Evolutionary conservation across 2,113 vertebrate genomes (phyloP).

Genomic region (Silurus asotus): DNA sequence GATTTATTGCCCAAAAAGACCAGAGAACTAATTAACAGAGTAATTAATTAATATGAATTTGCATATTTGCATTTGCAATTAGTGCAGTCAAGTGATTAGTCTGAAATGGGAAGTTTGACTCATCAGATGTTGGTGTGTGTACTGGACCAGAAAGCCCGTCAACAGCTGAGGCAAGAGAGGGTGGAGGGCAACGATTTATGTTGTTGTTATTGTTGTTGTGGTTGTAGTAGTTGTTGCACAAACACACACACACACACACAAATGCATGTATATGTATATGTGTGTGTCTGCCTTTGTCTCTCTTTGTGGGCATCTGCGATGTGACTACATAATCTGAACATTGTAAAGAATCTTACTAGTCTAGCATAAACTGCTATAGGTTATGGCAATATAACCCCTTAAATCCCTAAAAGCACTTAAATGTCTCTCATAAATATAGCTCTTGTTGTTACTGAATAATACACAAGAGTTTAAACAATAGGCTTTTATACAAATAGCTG

Average conservation of each 20-base stretch:
- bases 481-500: background rate
- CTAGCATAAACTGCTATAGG: constrained; percentile 1
- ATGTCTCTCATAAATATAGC: background rate
- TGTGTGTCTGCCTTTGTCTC: constrained; percentile 28
- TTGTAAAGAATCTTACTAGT: constrained; percentile 25
- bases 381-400: background rate
- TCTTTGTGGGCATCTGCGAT: constrained; percentile 19
- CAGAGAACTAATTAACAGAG: constrained; percentile 99
- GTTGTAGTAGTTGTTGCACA: background rate
- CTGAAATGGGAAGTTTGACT: constrained; percentile 99
- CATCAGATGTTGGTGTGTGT: constrained; percentile 91
- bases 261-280: constrained; percentile 39
- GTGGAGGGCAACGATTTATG: constrained; percentile 61
- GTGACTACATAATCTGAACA: background rate
- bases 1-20: constrained; percentile 99
- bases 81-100: constrained; percentile 99
- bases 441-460: background rate
- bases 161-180: constrained; percentile 92
- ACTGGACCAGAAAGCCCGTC: constrained; percentile 88
- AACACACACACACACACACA: too few relatives aligned
- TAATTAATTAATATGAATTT: constrained; percentile 99
- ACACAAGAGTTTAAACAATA: background rate
- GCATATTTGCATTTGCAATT: constrained; percentile 99
- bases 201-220: background rate
- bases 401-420: background rate